Evolutionary conservation across 1,140 invertebrate species (phyloP).

Genomic region (Eumeta japonica): DNA sequence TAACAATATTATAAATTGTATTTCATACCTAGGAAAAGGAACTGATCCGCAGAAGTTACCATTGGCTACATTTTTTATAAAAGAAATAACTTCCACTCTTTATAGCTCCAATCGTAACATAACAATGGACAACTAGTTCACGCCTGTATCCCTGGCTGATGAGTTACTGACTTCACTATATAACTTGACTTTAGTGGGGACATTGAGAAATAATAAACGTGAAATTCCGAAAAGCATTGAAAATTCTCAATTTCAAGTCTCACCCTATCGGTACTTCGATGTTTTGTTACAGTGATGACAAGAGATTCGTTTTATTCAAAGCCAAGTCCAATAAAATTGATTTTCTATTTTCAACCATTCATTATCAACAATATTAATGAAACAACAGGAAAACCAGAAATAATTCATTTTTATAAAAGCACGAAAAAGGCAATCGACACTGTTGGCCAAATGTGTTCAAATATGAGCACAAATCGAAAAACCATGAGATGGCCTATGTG

Average conservation of each 20-base stretch:
- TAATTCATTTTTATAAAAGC: slow-evolving; percentile 43
- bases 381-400: slow-evolving; percentile 23
- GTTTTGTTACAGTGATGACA: slow-evolving; percentile 19
- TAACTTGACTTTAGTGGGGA: slow-evolving; percentile 35
- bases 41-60: slow-evolving; percentile 9
- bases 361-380: slow-evolving; percentile 12
- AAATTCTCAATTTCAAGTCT: background rate
- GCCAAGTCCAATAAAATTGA: slow-evolving; percentile 23
- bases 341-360: slow-evolving; percentile 13
- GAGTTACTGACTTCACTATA: slow-evolving; percentile 19
- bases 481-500: slow-evolving; percentile 23
- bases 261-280: too few species aligned
- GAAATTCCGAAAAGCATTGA: slow-evolving; percentile 24
- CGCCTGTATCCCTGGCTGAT: slow-evolving; percentile 20
- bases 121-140: slow-evolving; percentile 14
- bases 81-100: slow-evolving; percentile 10
- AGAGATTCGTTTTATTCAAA: slow-evolving; percentile 19
- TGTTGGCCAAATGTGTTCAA: slow-evolving; percentile 20
- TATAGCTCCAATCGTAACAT: slow-evolving; percentile 18
- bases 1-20: slow-evolving; percentile 17
- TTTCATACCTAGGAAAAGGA: slow-evolving; percentile 19
- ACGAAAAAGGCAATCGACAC: too few species aligned
- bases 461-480: slow-evolving; percentile 21
- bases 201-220: slow-evolving; percentile 46
- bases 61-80: slow-evolving; percentile 9